Evolutionary conservation across 1,140 invertebrate genomes (phyloP).

Genomic region (Camponotus vicinus): DNA sequence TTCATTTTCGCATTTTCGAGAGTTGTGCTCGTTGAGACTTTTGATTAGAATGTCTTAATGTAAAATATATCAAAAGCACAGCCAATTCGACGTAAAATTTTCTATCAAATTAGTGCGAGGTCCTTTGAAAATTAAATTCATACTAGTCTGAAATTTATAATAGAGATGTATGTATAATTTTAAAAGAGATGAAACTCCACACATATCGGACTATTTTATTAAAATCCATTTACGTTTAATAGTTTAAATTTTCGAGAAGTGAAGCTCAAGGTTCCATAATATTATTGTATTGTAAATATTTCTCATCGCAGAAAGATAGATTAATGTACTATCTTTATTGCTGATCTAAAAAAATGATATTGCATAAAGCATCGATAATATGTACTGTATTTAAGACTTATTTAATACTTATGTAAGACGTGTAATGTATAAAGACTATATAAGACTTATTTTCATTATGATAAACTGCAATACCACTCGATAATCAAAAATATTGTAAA

Average conservation of each 20-base stretch:
- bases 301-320: neutral
- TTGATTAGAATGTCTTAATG: too few species aligned
- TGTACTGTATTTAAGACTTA: too few species aligned
- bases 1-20: too few species aligned
- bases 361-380: constrained; percentile 3
- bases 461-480: neutral
- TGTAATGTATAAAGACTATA: neutral
- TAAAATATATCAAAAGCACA: too few species aligned
- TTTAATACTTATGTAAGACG: too few species aligned
- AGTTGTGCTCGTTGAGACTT: too few species aligned
- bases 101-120: too few species aligned
- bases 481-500: neutral
- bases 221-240: neutral
- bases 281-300: neutral
- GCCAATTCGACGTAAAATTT: too few species aligned
- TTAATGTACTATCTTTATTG: neutral
- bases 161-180: constrained; percentile 39
- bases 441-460: constrained; percentile 1
- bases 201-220: constrained; percentile 28
- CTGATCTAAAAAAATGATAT: constrained; percentile 12
- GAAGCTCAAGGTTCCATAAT: neutral
- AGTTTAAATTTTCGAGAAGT: neutral
- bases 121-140: neutral
- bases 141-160: neutral
- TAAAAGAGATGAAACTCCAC: neutral